Conservation (phyloP, 2,888 invertebrate species). For the Teinopalpus imperialis region DNA sequence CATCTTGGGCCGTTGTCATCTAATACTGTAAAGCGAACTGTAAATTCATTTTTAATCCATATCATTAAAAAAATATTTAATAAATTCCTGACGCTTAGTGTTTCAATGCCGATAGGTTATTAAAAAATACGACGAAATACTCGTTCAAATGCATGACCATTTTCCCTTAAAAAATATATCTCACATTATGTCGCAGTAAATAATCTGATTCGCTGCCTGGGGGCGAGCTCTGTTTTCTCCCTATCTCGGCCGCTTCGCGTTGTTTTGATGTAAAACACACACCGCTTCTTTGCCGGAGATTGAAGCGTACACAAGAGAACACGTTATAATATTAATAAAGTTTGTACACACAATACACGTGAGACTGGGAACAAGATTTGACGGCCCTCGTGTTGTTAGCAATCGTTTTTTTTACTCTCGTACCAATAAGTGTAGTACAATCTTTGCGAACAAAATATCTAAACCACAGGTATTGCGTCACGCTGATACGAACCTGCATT, state of each 20-base stretch:
- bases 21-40: no score
- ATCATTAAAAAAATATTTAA: no score
- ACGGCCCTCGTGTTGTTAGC: constrained; percentile 7
- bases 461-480: no score
- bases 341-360: constrained; percentile 17
- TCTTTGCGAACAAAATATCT: no score
- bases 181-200: constrained; percentile 19
- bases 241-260: constrained; percentile 5
- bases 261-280: constrained; percentile 25
- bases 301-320: constrained; percentile 11
- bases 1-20: no score
- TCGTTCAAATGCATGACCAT: constrained; percentile 22
- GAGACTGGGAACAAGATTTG: constrained; percentile 14
- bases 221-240: constrained; percentile 1
- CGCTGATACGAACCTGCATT: no score
- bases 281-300: constrained; percentile 23
- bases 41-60: no score
- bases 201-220: constrained; percentile 12
- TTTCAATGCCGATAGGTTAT: no score
- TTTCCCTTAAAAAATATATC: constrained; percentile 9
- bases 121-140: no score
- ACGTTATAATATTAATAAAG: constrained; percentile 22
- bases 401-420: no score
- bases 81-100: no score
- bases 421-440: no score